phyloP scores from a whole-genome alignment of 2,797 vertebrate genomes.

The Dipus sagitta region DNA sequence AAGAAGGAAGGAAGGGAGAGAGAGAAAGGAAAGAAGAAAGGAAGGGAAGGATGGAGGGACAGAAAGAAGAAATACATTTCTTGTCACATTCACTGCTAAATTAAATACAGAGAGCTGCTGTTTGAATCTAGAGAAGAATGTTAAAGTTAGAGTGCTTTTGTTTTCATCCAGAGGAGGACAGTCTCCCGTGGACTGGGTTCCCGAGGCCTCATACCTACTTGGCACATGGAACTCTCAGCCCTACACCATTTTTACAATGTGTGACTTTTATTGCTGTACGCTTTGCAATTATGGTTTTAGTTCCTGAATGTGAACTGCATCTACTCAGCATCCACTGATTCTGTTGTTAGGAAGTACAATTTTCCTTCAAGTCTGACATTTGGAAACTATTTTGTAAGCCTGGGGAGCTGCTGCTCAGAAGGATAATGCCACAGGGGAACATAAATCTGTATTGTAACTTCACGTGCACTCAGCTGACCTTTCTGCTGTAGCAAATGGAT shows the following conservation, averaged over 20 bases:
- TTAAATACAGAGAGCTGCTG: neutral
- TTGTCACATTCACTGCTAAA: neutral
- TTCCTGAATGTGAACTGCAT: neutral
- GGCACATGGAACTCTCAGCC: neutral
- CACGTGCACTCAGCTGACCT: neutral
- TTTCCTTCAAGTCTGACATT: neutral
- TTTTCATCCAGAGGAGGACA: neutral
- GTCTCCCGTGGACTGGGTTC: neutral
- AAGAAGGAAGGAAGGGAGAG: neutral
- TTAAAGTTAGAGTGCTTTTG: neutral
- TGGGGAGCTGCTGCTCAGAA: neutral
- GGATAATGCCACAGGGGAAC: accelerated
- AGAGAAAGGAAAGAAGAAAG: neutral
- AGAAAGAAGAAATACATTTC: neutral
- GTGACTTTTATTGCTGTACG: neutral
- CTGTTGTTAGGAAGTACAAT: neutral
- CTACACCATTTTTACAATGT: neutral
- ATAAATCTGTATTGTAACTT: neutral
- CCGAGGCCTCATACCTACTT: neutral
- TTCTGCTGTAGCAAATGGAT: neutral
- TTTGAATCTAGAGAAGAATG: neutral
- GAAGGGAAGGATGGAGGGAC: too few relatives aligned
- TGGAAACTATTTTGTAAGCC: neutral
- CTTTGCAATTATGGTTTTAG: neutral
- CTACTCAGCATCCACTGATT: neutral